Evolutionary conservation across 1,140 invertebrate genomes (phyloP).

Genomic region (Tyrophagus putrescentiae): DNA sequence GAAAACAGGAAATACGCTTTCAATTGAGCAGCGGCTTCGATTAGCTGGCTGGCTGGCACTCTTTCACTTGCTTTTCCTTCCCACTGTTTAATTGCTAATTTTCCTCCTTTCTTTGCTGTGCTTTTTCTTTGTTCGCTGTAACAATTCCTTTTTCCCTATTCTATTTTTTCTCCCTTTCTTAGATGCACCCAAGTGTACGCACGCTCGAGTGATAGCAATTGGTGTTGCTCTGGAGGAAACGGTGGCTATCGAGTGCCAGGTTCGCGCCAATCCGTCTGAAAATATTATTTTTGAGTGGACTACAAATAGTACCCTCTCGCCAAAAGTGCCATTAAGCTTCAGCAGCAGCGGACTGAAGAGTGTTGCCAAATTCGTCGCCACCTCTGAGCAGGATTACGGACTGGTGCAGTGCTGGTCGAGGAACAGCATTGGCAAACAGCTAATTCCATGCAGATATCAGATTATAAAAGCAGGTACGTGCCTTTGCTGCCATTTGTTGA

Average conservation of each 20-base stretch:
- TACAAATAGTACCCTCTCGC: constrained; percentile 9
- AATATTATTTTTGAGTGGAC: constrained; percentile 17
- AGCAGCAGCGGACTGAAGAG: constrained; percentile 21
- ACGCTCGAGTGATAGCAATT: constrained; percentile 24
- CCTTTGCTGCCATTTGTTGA: neutral
- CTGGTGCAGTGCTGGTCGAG: constrained; percentile 69
- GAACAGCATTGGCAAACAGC: constrained; percentile 62
- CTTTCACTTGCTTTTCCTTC: too few relatives aligned
- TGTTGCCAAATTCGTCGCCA: constrained; percentile 39
- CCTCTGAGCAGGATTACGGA: constrained; percentile 52
- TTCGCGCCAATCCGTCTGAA: constrained; percentile 28
- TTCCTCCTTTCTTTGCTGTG: neutral
- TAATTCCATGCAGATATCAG: constrained; percentile 60
- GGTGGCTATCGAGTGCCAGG: constrained; percentile 29
- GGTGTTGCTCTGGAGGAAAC: constrained; percentile 28
- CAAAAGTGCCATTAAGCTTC: constrained; percentile 13
- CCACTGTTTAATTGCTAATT: too few relatives aligned
- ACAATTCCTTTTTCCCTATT: neutral
- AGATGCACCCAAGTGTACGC: constrained; percentile 30
- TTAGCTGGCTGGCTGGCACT: neutral
- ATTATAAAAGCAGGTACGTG: constrained; percentile 56
- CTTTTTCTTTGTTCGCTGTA: neutral
- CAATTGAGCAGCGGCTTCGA: neutral
- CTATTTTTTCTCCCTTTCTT: neutral
- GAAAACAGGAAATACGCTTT: neutral